These are phyloP conservation scores for Julus scandinavius DNA, from an alignment of 2,888 invertebrate species.

Conservation along the genomic window DNA sequence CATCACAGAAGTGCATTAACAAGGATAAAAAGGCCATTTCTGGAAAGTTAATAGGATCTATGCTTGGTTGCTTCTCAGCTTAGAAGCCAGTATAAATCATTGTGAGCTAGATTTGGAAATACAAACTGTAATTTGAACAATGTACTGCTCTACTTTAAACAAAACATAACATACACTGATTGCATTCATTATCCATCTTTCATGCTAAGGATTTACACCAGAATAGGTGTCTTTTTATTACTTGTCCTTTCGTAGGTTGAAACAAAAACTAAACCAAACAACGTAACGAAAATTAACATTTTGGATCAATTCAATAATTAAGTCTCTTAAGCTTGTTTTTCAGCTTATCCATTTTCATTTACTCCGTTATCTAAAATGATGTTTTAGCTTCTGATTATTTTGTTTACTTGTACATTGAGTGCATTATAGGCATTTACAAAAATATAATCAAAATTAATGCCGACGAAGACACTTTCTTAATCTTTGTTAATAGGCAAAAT, in stretches of 20 bases:
- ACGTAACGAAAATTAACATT: no score
- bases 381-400: neutral
- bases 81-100: neutral
- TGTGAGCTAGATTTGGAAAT: constrained; percentile 1
- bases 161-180: neutral
- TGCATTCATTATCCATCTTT: neutral
- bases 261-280: neutral
- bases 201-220: neutral
- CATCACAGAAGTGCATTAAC: neutral
- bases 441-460: constrained; percentile 46
- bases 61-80: neutral
- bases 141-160: neutral
- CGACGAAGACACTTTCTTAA: neutral
- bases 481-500: neutral
- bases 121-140: neutral
- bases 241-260: neutral
- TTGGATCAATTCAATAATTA: neutral
- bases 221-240: neutral
- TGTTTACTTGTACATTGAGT: neutral
- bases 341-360: constrained; percentile 4
- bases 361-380: neutral
- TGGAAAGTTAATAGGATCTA: constrained; percentile 7
- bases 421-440: neutral
- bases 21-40: neutral
- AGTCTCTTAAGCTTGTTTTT: neutral